phyloP scores from a whole-genome alignment of 2,113 vertebrate species.

The Rynchops niger region DNA sequence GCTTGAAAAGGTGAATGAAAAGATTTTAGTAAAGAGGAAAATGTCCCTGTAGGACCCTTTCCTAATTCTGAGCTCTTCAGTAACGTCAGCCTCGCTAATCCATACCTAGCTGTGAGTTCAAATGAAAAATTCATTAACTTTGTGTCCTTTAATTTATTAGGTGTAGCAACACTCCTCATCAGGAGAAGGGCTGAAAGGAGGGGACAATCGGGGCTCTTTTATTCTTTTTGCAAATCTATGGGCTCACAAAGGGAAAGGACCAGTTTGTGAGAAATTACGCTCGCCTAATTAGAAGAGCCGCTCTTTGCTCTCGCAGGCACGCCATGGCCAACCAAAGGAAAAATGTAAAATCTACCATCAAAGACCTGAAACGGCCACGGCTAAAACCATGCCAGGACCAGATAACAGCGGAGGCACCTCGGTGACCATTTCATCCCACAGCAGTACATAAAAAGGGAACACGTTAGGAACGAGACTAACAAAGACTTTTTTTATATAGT shows the following conservation, averaged over 20 bases:
- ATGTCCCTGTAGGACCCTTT: slow-evolving; percentile 51
- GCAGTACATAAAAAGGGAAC: neutral
- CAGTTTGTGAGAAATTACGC: slow-evolving; percentile 7
- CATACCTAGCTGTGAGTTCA: slow-evolving; percentile 54
- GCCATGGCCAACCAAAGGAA: neutral
- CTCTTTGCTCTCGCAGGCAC: neutral
- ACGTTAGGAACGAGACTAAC: neutral
- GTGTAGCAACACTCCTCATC: slow-evolving; percentile 61
- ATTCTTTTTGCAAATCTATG: neutral
- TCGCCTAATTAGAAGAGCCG: slow-evolving; percentile 6
- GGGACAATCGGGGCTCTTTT: neutral
- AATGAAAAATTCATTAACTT: slow-evolving; percentile 67
- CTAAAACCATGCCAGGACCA: neutral
- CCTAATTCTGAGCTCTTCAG: slow-evolving; percentile 42
- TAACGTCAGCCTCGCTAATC: slow-evolving; percentile 53
- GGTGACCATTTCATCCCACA: neutral
- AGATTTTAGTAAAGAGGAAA: slow-evolving; percentile 31
- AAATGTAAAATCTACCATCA: slow-evolving; percentile 11
- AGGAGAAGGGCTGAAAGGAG: slow-evolving; percentile 46
- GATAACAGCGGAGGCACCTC: neutral
- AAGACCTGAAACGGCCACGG: neutral
- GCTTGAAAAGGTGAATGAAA: slow-evolving; percentile 54
- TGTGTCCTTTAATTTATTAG: slow-evolving; percentile 72
- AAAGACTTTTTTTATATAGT: neutral
- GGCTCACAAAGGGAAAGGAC: slow-evolving; percentile 25